Conservation (phyloP, 2,888 invertebrate genomes). For the Mongoloraphidia duomilia region DNA sequence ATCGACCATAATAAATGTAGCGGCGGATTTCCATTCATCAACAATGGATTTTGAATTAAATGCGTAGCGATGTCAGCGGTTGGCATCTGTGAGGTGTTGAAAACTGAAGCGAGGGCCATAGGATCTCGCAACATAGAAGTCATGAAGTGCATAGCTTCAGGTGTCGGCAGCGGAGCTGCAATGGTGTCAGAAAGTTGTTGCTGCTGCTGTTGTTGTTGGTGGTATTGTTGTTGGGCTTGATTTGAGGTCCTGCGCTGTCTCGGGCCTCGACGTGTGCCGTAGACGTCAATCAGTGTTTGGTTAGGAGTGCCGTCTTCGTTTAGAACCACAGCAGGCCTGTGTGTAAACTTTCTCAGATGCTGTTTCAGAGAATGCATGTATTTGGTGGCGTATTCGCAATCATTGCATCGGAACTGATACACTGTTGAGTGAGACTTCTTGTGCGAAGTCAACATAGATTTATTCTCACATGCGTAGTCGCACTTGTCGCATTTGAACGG, state of each 20-base stretch:
- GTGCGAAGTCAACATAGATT: conserved; percentile 98
- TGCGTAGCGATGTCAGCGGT: too few species aligned
- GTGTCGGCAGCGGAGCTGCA: background rate
- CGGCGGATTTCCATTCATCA: conserved; percentile 14
- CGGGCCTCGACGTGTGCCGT: conserved; percentile 79
- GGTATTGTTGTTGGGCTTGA: conserved; percentile 2
- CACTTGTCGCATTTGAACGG: conserved; percentile 90
- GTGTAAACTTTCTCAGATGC: conserved; percentile 83
- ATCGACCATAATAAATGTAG: background rate
- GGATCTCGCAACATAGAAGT: conserved; percentile 11
- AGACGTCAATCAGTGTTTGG: conserved; percentile 81
- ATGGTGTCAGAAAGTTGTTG: conserved; percentile 1
- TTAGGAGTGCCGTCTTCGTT: conserved; percentile 83
- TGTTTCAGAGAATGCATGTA: conserved; percentile 95
- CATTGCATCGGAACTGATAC: conserved; percentile 83
- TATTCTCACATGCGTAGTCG: conserved; percentile 86
- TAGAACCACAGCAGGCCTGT: conserved; percentile 79
- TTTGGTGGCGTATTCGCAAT: conserved; percentile 93
- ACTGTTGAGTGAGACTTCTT: conserved; percentile 88
- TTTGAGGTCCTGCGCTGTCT: conserved; percentile 37
- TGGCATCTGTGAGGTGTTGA: background rate
- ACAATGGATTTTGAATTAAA: background rate
- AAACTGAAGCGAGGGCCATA: conserved; percentile 9
- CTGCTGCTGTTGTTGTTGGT: conserved; percentile 2
- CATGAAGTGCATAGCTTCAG: conserved; percentile 12